phyloP scores from a whole-genome alignment of 2,113 vertebrate genomes.

The Pipa parva region DNA sequence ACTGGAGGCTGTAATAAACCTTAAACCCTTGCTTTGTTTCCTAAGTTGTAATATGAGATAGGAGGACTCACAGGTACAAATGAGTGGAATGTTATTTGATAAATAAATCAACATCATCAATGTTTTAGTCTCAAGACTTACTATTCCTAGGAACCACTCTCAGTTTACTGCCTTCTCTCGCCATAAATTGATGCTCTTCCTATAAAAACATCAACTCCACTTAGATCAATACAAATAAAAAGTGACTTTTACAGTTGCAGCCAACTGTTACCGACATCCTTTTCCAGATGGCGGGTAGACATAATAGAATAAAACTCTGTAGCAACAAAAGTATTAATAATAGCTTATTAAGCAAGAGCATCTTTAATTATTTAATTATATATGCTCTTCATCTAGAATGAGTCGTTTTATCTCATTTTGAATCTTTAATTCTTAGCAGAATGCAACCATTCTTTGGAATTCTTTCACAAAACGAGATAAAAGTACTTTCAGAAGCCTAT shows the following conservation, averaged over 20 bases:
- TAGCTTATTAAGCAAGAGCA: background rate
- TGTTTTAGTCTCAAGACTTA: constrained; percentile 12
- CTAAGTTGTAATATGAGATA: constrained; percentile 30
- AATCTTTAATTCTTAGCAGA: too few relatives aligned
- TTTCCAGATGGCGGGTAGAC: background rate
- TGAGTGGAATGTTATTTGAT: constrained; percentile 20
- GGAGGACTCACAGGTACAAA: constrained; percentile 24
- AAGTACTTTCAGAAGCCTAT: too few relatives aligned
- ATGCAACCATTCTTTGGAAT: too few relatives aligned
- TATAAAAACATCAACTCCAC: constrained; percentile 2
- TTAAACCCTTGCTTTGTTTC: constrained; percentile 26
- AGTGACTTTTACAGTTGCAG: constrained; percentile 12
- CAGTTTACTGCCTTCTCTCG: constrained; percentile 3
- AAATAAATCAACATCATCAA: constrained; percentile 38
- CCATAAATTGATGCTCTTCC: constrained; percentile 25
- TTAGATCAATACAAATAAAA: constrained; percentile 12
- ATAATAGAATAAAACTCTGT: background rate
- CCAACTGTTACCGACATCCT: background rate
- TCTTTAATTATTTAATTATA: too few relatives aligned
- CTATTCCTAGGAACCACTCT: background rate
- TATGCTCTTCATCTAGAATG: too few relatives aligned
- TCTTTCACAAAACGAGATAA: too few relatives aligned
- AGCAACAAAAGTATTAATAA: background rate
- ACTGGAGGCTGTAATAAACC: constrained; percentile 27
- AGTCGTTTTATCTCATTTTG: too few relatives aligned